These are phyloP conservation scores for Ernsta delagoae DNA, from an alignment of 2,888 invertebrate species.

Conservation along the genomic window DNA sequence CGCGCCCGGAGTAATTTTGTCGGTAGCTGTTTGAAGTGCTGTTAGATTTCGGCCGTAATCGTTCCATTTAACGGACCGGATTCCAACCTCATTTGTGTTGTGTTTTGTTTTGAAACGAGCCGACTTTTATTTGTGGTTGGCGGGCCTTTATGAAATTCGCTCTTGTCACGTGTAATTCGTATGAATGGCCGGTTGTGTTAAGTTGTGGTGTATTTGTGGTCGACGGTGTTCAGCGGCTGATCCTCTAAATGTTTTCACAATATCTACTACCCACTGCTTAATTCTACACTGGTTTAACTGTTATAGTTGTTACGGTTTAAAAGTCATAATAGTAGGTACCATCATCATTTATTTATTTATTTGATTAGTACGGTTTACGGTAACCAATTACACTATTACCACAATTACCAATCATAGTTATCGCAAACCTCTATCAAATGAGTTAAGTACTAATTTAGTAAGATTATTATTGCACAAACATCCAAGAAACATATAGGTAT, in stretches of 20 bases:
- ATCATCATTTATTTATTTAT: too few relatives aligned
- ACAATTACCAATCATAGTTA: too few relatives aligned
- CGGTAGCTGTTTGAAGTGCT: constrained; percentile 65
- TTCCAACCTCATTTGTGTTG: constrained; percentile 48
- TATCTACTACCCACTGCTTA: neutral
- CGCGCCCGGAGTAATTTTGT: constrained; percentile 60
- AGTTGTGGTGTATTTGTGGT: constrained; percentile 32
- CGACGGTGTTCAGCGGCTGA: neutral
- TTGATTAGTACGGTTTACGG: too few relatives aligned
- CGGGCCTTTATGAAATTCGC: constrained; percentile 27
- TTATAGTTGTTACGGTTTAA: too few relatives aligned
- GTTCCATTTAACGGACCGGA: constrained; percentile 65
- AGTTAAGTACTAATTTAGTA: too few relatives aligned
- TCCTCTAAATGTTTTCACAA: neutral
- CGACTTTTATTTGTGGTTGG: constrained; percentile 40
- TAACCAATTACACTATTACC: too few relatives aligned
- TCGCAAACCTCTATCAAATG: too few relatives aligned
- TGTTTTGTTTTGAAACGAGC: constrained; percentile 47
- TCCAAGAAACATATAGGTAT: too few relatives aligned
- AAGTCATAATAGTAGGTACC: too few relatives aligned
- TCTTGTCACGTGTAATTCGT: constrained; percentile 33
- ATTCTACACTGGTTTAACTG: neutral
- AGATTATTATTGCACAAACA: too few relatives aligned
- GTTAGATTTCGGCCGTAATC: constrained; percentile 69
- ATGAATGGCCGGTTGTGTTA: constrained; percentile 19